Conservation (phyloP, 2,888 invertebrate species). For the Eurytoma californica region DNA sequence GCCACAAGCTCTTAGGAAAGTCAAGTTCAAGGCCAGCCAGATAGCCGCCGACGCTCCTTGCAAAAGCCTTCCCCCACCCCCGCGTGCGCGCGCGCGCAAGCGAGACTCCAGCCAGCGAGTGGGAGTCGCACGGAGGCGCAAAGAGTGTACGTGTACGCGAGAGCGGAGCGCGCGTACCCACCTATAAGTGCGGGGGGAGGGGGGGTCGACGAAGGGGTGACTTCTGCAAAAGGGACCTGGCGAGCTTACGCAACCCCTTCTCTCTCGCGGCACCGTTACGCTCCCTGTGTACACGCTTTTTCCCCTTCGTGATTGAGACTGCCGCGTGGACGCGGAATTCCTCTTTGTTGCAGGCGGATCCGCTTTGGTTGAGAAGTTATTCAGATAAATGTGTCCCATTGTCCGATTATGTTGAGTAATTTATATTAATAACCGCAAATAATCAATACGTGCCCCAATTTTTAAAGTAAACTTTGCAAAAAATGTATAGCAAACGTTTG, state of each 20-base stretch:
- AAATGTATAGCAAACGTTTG: too few species aligned
- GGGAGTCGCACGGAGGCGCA: not conserved
- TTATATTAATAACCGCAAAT: too few species aligned
- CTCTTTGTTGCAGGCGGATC: not conserved
- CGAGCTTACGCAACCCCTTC: conserved; percentile 9
- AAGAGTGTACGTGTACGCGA: not conserved
- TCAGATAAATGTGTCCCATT: too few species aligned
- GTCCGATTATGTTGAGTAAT: too few species aligned
- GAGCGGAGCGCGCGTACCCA: not conserved
- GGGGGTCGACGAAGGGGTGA: not conserved
- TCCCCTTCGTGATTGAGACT: not conserved
- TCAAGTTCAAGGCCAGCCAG: conserved; percentile 73
- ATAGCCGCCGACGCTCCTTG: conserved; percentile 53
- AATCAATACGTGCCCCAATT: too few species aligned
- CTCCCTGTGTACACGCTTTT: not conserved
- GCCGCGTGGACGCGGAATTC: too few species aligned
- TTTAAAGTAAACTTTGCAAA: too few species aligned
- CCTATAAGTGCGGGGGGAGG: not conserved
- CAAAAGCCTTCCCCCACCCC: conserved; percentile 33
- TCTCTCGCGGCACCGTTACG: not conserved
- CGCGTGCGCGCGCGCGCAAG: not conserved
- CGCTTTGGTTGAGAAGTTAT: not conserved
- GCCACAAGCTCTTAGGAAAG: conserved; percentile 65
- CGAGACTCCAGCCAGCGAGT: conserved; percentile 7
- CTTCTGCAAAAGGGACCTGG: not conserved